Percentiles rank a stretch among this genome's conserved stretches.
Evolutionary conservation across 2,888 invertebrate genomes (phyloP).

Genomic region (Platycheirus rosarum): DNA sequence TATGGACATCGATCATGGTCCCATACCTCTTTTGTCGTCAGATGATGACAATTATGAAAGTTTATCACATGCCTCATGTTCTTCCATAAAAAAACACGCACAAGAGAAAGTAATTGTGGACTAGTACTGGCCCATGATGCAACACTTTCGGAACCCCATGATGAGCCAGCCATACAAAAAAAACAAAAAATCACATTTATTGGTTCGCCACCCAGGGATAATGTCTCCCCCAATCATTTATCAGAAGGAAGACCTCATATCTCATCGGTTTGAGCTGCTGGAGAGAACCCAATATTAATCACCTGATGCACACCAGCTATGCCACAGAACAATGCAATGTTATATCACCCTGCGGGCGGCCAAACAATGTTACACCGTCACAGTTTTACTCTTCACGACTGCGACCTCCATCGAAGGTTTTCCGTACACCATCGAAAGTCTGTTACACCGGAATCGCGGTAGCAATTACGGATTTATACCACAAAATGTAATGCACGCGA

Average conservation of each 20-base stretch:
- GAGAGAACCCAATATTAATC: constrained; percentile 54
- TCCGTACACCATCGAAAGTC: constrained; percentile 18
- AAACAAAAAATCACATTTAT: constrained; percentile 7
- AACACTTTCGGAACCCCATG: constrained; percentile 63
- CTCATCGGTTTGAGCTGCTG: constrained; percentile 8
- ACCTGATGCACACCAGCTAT: constrained; percentile 35
- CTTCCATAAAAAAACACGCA: neutral
- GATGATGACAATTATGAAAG: constrained; percentile 15
- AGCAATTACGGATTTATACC: constrained; percentile 55
- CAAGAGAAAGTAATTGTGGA: constrained; percentile 54
- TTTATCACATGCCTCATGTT: constrained; percentile 30
- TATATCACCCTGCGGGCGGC: constrained; percentile 27
- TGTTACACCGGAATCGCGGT: constrained; percentile 36
- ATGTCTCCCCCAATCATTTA: constrained; percentile 19
- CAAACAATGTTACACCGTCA: constrained; percentile 5
- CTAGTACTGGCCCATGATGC: constrained; percentile 48
- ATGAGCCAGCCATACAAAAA: constrained; percentile 3
- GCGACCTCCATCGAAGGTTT: constrained; percentile 57
- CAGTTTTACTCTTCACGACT: constrained; percentile 24
- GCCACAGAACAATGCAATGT: constrained; percentile 22
- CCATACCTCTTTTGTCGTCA: neutral
- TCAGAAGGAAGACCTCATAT: constrained; percentile 41
- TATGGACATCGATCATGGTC: constrained; percentile 57
- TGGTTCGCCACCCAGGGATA: constrained; percentile 16
- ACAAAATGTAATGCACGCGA: constrained; percentile 49